Evolutionary conservation across 2,888 invertebrate genomes (phyloP), one percentile per base, ranked within the genome.

Genomic region (Leucania comma): DNA sequence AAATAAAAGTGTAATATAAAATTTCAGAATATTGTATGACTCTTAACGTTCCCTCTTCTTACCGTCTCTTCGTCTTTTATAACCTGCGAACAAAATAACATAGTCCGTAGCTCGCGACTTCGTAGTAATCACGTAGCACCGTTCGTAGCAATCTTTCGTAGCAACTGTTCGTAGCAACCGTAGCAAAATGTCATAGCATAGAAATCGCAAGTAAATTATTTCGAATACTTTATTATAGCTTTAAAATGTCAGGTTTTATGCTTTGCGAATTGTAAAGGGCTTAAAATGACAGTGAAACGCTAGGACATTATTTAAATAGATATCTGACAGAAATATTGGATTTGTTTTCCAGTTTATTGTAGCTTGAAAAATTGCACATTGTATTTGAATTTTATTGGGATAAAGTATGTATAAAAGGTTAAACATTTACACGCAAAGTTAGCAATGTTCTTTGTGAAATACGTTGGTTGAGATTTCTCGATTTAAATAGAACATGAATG

Each of bases 71-170:
- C 58, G 59, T 26, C 38, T 74, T 71, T 58, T 58, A 65, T 62
- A 46, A 61, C 62, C 42, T 48, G 29, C 48, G 46, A 35, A 58
- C 54, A 46, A 70, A 68, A 70, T 51, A 68, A 71, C 32, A 72
- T 48, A 61, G 20, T 24, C 12, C 26, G 76, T 70, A 58, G 69
- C 42, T 12, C 26, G 54, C 80, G 75, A 79, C 78, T 76, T 3
- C 79, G 81, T 81, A 75, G 81, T 61, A 69, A 62, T 64, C n/a
- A 46, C 78, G 76, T 79, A 79, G 78, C 61, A 59, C 20, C 53
- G 75, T 62, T 35, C 17, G 22, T 51, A 51, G 42, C 42, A 42
- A 4, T 0, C 38, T 12, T 38, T 38, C 38, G 38, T 38, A 38
- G 38, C 38, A 38, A 14, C 38, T 12, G 38, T 38, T 42, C 42